A percentile compares a stretch with the other conserved stretches of the same genome.
phyloP scores from a whole-genome alignment of 2,113 vertebrate species.

The Laterallus jamaicensis region DNA sequence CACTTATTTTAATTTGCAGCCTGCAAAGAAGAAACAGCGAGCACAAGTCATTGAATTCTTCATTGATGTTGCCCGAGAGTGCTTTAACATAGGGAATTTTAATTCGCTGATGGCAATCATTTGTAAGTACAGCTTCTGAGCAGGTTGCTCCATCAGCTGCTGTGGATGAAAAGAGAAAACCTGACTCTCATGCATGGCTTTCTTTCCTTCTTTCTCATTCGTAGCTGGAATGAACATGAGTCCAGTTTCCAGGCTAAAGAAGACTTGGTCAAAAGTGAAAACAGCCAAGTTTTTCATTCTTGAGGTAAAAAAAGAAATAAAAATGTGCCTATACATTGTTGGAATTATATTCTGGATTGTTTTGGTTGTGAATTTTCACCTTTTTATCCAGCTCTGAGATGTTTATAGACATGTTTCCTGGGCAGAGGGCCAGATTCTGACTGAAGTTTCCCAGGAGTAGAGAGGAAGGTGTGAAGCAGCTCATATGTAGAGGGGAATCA shows the following conservation, averaged over 20 bases:
- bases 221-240: constrained; percentile 96
- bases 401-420: background rate
- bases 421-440: background rate
- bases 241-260: constrained; percentile 92
- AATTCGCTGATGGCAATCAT: constrained; percentile 96
- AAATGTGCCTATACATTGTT: background rate
- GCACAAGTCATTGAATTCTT: constrained; percentile 94
- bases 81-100: constrained; percentile 97
- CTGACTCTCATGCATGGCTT: background rate
- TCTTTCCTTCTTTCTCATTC: background rate
- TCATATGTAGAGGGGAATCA: background rate
- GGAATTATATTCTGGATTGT: background rate
- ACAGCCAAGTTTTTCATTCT: constrained; percentile 95
- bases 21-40: constrained; percentile 92
- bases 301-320: constrained; percentile 78
- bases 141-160: background rate
- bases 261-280: constrained; percentile 96
- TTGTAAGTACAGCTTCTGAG: constrained; percentile 82
- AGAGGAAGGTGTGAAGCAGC: background rate
- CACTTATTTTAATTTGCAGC: constrained; percentile 73
- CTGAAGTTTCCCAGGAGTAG: background rate
- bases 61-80: constrained; percentile 92
- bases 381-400: background rate
- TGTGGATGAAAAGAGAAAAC: background rate
- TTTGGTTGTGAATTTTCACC: background rate